Evolutionary conservation across 2,113 vertebrate species (phyloP), one percentile per base, ranked within the genome.

Genomic region (Phoxinus phoxinus): DNA sequence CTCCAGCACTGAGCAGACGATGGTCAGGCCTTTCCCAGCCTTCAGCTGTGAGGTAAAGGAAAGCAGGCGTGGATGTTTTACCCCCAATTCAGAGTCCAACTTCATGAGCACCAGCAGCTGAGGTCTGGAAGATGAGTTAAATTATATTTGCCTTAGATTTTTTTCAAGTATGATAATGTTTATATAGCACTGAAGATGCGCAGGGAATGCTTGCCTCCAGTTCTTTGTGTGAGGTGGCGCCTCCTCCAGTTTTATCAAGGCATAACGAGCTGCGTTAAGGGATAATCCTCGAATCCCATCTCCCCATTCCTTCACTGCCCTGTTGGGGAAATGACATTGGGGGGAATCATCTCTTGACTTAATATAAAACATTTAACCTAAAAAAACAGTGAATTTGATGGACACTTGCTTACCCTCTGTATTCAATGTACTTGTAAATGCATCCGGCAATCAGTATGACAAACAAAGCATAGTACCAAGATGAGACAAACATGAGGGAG

Each of bases 371-470:
- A 46, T 56, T 15, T 76, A 23, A 37, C 21, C 37, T n/a, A n/a
- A n/a, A 71, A 41, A 71, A 4, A 37, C 23, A 30, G 21, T 56
- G 11, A 73, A 48, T 58, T 1, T 32, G 17, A 46, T 4, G 15
- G 35, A 79, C 61, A 41, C 67, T 51, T 86, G 90, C 97, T 97
- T 92, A 99, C 98, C 98, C 98, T 89, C 96, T 96, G 93, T 97
- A 99, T 92, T 99, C 98, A 85, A 99, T 99, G 93, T 99, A 99
- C 91, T 99, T 99, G 90, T 99, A 99, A 92, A 99, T 97, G 91
- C 97, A 98, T 90, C 97, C 96, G 0, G 98, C 97, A 27, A 99
- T 95, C 84, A 98, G 87, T 93, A 98, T 97, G 91, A 96, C 96
- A 27, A 96, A 89, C 86, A 99, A 94, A 15, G 97, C 97, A 1